Conservation (phyloP, 2,888 invertebrate genomes). For the Furcula furcula region DNA sequence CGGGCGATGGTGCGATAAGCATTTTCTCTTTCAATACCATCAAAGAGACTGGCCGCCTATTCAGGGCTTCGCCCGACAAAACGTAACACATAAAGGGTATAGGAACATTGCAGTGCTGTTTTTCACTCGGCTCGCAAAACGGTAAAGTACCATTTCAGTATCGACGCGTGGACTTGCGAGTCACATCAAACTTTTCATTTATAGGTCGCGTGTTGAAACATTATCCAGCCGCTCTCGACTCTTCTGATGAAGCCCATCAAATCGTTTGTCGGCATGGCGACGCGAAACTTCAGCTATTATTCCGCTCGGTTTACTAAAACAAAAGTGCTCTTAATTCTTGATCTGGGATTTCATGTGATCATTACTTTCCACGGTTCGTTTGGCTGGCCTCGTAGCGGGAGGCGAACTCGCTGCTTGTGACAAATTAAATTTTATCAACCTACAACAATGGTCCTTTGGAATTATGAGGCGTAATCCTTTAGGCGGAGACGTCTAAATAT, state of each 20-base stretch:
- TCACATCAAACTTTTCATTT: constrained; percentile 46
- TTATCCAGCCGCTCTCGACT: constrained; percentile 57
- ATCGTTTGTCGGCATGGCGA: constrained; percentile 72
- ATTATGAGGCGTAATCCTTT: constrained; percentile 51
- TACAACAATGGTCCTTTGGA: constrained; percentile 47
- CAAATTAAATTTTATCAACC: constrained; percentile 61
- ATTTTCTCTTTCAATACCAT: constrained; percentile 78
- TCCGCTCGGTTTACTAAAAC: constrained; percentile 71
- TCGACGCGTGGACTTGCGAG: constrained; percentile 16
- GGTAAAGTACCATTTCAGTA: constrained; percentile 47
- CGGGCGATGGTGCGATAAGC: constrained; percentile 76
- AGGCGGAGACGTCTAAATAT: constrained; percentile 40
- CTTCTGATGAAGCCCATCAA: constrained; percentile 68
- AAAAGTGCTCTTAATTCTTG: constrained; percentile 72
- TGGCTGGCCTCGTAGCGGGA: constrained; percentile 38
- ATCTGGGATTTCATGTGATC: constrained; percentile 71
- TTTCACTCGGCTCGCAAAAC: constrained; percentile 49
- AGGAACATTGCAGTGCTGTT: constrained; percentile 60
- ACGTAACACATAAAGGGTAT: constrained; percentile 67
- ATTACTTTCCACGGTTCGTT: constrained; percentile 65
- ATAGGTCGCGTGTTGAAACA: constrained; percentile 49
- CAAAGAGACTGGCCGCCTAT: constrained; percentile 75
- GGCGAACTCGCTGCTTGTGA: constrained; percentile 44
- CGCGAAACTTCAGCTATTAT: constrained; percentile 69
- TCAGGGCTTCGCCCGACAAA: constrained; percentile 63